Conservation (phyloP, 2,888 invertebrate species). For the Trimorus sp. region DNA sequence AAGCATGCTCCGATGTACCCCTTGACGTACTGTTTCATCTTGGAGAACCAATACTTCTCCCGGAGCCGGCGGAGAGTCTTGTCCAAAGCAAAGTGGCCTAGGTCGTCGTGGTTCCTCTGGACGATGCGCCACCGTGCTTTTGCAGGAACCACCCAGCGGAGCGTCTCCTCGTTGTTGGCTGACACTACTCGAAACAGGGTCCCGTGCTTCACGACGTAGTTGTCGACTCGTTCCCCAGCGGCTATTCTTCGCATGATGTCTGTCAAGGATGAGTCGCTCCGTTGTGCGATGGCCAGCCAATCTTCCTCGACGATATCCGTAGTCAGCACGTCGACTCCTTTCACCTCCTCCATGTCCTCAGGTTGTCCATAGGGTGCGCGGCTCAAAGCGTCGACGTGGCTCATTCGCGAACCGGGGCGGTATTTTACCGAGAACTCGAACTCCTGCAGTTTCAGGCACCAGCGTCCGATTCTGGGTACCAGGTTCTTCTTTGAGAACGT, state of each 20-base stretch:
- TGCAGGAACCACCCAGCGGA: conserved; percentile 73
- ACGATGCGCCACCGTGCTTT: conserved; percentile 71
- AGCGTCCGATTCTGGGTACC: conserved; percentile 72
- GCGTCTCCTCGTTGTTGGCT: neutral
- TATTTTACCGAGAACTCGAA: conserved; percentile 62
- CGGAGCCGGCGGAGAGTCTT: conserved; percentile 73
- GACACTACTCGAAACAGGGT: conserved; percentile 7
- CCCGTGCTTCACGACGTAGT: conserved; percentile 17
- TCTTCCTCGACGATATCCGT: conserved; percentile 61
- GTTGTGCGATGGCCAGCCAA: conserved; percentile 67
- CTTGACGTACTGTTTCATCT: conserved; percentile 76
- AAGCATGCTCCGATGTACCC: conserved; percentile 79
- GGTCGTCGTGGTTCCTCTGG: conserved; percentile 76
- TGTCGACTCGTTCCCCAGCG: conserved; percentile 25
- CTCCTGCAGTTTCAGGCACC: conserved; percentile 70
- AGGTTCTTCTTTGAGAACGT: conserved; percentile 71
- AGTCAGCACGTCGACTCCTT: conserved; percentile 5
- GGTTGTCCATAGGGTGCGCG: conserved; percentile 52
- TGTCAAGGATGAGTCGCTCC: conserved; percentile 51
- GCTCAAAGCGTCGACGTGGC: conserved; percentile 68
- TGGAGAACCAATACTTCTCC: conserved; percentile 79
- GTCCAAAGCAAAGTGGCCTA: conserved; percentile 77
- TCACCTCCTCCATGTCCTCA: conserved; percentile 20
- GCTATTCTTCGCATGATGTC: conserved; percentile 55
- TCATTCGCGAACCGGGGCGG: conserved; percentile 57